Percentiles rank a stretch among this genome's conserved stretches.
Evolutionary conservation across 1,140 invertebrate genomes (phyloP).

Genomic region (Meteorus sp.): DNA sequence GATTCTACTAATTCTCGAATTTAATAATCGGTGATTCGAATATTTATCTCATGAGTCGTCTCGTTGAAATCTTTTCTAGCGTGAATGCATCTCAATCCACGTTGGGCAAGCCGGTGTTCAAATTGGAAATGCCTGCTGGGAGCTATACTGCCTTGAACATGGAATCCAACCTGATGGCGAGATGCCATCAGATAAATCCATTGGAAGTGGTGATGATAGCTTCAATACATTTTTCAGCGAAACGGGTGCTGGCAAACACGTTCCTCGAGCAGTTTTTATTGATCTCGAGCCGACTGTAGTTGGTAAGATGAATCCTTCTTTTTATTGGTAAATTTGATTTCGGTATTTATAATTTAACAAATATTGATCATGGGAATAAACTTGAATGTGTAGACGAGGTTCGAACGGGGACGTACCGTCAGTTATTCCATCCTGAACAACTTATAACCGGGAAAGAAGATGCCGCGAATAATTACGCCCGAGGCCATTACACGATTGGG

Average conservation of each 20-base stretch:
- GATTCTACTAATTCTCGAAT: too few relatives aligned
- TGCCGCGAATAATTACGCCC: conserved; percentile 86
- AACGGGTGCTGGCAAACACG: conserved; percentile 64
- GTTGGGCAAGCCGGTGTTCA: conserved; percentile 12
- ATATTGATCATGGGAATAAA: background rate
- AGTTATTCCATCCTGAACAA: conserved; percentile 85
- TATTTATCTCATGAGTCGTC: too few relatives aligned
- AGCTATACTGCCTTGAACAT: too few relatives aligned
- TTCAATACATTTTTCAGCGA: conserved; percentile 71
- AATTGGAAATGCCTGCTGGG: conserved; percentile 13
- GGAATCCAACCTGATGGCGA: background rate
- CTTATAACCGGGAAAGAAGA: conserved; percentile 86
- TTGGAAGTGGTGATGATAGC: conserved; percentile 55
- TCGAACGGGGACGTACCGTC: conserved; percentile 78
- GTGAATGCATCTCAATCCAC: conserved; percentile 16
- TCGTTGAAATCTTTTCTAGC: background rate
- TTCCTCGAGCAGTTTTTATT: conserved; percentile 73
- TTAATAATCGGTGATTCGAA: too few relatives aligned
- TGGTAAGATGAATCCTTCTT: background rate
- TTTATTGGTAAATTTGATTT: too few relatives aligned
- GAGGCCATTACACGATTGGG: conserved; percentile 90
- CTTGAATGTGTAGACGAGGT: conserved; percentile 66
- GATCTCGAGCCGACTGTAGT: conserved; percentile 76
- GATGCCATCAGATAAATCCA: conserved; percentile 37
- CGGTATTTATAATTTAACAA: background rate